phyloP scores from a whole-genome alignment of 2,113 vertebrate genomes.

The Xiphophorus couchianus region DNA sequence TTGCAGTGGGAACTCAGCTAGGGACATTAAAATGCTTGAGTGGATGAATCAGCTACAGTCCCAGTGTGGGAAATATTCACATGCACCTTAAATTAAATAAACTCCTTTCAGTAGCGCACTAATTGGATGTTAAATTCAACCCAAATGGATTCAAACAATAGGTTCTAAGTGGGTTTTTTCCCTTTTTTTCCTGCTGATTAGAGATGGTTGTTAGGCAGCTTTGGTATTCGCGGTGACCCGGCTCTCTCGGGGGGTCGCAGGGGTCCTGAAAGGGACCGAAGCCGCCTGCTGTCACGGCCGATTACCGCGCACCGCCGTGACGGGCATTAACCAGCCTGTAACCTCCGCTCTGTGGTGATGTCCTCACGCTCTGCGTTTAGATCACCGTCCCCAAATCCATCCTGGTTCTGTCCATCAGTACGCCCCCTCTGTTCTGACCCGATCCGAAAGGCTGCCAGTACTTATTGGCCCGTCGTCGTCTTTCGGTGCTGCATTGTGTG shows the following conservation, averaged over 20 bases:
- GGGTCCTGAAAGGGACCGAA: constrained; percentile 19
- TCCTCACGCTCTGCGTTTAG: constrained; percentile 86
- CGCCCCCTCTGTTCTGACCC: not conserved
- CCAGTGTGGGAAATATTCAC: not conserved
- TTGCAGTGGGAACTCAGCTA: no score
- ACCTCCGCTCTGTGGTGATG: constrained; percentile 54
- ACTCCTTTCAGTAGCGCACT: not conserved
- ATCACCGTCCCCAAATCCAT: constrained; percentile 73
- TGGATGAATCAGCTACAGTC: constrained; percentile 3
- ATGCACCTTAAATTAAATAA: not conserved
- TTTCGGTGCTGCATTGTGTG: constrained; percentile 26
- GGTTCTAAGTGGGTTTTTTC: not conserved
- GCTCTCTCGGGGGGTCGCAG: constrained; percentile 42
- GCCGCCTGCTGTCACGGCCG: constrained; percentile 75
- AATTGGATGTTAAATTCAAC: constrained; percentile 3
- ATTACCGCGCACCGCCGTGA: constrained; percentile 57
- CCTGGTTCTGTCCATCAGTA: constrained; percentile 15
- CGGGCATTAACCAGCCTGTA: constrained; percentile 77
- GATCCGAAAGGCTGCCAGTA: constrained; percentile 2
- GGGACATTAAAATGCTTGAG: not conserved
- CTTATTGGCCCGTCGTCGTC: constrained; percentile 40
- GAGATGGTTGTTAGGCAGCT: constrained; percentile 1
- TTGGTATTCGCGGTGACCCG: constrained; percentile 40
- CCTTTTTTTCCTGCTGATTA: not conserved
- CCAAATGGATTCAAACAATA: not conserved